Base-by-base conservation (phyloP, 2,888 invertebrate species). In the Nipponacmea schrenckii region DNA sequence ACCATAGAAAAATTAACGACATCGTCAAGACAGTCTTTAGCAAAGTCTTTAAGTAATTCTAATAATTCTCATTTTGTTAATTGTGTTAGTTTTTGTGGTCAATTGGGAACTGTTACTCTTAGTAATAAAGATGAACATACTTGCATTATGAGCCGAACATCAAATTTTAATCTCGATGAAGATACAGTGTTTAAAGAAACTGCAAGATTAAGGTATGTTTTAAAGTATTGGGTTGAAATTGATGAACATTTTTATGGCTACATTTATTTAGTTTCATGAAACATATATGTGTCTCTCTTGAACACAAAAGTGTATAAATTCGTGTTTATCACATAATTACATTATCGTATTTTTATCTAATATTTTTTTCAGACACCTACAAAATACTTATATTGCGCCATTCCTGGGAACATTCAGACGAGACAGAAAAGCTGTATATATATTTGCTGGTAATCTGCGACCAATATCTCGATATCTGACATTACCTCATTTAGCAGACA, bases 191-290 rank as follows among this genome's bases (percentile, higher is more conserved):
- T 77, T 24, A 72, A 73, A 46, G 84, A 85, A 66, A 81, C 81
- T 17, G 81, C 83, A 0, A 80, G 80, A 68, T 74, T 84, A 3
- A 81, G 83, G 85, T 85, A 72, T 64, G 65, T 50, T 27, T n/a
- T 20, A 48, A 48, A n/a, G n/a, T n/a, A n/a, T n/a, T n/a, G n/a
- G 2, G 31, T 31, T 3, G 31, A 31, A 31, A 31, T 31, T 31
- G 31, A 5, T 31, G 31, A 31, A 31, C 2, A 31, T 31, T 31
- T 2, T 3, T 31, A 31, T 31, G 31, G 31, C 31, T n/a, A n/a
- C n/a, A n/a, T n/a, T n/a, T n/a, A n/a, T n/a, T n/a, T n/a, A n/a
- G n/a, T n/a, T n/a, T n/a, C n/a, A n/a, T n/a, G n/a, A n/a, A n/a
- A n/a, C n/a, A 31, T 7, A 31, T 31, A 31, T 31, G 31, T 31